These are phyloP conservation scores for Reinhardtius hippoglossoides DNA, from an alignment of 2,113 vertebrate species.

Conservation along the genomic window DNA sequence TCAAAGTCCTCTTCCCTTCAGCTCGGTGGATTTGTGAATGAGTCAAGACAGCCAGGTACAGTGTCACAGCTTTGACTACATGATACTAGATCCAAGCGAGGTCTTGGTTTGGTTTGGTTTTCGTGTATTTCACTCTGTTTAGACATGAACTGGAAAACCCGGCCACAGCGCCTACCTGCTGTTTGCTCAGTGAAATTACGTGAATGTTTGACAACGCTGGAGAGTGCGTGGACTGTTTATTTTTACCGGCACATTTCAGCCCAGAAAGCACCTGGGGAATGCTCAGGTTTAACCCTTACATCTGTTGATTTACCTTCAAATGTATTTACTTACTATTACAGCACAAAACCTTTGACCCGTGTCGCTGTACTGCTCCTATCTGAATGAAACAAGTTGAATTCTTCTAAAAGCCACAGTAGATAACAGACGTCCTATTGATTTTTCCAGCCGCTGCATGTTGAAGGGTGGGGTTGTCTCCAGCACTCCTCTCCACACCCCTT, in stretches of 20 bases:
- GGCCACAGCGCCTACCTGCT: conserved; percentile 1
- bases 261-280: not conserved
- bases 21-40: conserved; percentile 28
- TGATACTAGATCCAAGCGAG: not conserved
- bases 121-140: conserved; percentile 32
- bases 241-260: not conserved
- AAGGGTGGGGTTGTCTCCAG: conserved; percentile 45
- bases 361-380: not conserved
- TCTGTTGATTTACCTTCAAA: not conserved
- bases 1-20: not conserved
- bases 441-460: conserved; percentile 23
- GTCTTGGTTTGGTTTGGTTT: not conserved
- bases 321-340: not conserved
- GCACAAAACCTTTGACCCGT: not conserved
- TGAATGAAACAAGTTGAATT: not conserved
- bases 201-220: not conserved
- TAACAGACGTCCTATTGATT: conserved; percentile 31
- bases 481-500: conserved; percentile 51
- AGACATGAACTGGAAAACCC: conserved; percentile 48
- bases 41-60: conserved; percentile 38
- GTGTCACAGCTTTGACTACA: not conserved
- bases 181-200: conserved; percentile 50
- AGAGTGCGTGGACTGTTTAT: conserved; percentile 1
- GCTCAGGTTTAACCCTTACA: not conserved
- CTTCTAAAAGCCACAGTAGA: conserved; percentile 3